Percentiles rank a stretch among this genome's conserved stretches.
Conservation (phyloP, 2,797 vertebrate genomes). For the Etheostoma perlongum region DNA sequence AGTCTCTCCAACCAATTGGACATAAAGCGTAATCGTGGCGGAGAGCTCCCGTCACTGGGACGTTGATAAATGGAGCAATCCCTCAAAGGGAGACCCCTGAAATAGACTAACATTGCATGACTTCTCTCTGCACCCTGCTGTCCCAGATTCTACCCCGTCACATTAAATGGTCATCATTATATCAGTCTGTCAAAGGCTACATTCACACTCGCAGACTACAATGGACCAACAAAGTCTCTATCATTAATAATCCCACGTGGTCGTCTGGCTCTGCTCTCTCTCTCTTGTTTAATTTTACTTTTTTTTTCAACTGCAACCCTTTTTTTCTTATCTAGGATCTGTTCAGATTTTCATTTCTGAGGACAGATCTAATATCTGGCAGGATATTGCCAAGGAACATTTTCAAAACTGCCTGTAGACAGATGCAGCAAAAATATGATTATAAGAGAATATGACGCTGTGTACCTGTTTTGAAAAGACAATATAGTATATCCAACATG, state of each 20-base stretch:
- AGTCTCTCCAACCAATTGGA: conserved; percentile 55
- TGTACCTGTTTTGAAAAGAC: conserved; percentile 18
- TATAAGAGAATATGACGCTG: not conserved
- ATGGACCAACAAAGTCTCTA: conserved; percentile 25
- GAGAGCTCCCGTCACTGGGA: conserved; percentile 55
- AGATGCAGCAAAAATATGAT: conserved; percentile 12
- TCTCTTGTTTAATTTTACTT: not conserved
- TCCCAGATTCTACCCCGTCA: conserved; percentile 69
- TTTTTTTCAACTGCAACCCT: conserved; percentile 9
- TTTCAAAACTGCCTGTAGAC: conserved; percentile 8
- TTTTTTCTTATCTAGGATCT: conserved; percentile 26
- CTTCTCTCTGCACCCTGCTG: conserved; percentile 48
- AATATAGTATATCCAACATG: conserved; percentile 1
- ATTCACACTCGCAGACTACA: conserved; percentile 49
- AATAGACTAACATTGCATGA: conserved; percentile 53
- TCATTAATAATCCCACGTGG: conserved; percentile 45
- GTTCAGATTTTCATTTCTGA: conserved; percentile 36
- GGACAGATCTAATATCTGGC: conserved; percentile 20
- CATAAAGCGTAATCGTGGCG: conserved; percentile 46
- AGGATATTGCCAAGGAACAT: conserved; percentile 30
- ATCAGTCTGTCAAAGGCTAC: conserved; percentile 46
- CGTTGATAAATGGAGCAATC: conserved; percentile 66
- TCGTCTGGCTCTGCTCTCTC: conserved; percentile 5
- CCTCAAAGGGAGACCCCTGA: conserved; percentile 61
- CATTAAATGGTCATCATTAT: conserved; percentile 69